Base-by-base conservation (phyloP, 2,888 invertebrate genomes). In the Cheilosia soror region DNA sequence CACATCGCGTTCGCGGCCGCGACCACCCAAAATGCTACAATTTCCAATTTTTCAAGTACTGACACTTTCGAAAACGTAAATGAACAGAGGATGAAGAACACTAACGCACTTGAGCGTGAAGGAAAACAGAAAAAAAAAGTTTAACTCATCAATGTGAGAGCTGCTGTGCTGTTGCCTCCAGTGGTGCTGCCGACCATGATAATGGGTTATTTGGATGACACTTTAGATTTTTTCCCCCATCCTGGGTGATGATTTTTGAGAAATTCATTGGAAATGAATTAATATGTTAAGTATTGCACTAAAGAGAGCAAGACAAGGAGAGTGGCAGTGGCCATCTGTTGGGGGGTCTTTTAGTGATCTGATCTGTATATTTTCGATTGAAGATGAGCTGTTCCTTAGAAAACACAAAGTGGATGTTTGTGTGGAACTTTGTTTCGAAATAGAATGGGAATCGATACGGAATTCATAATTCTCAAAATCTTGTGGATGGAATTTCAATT, bases 1-100 rank as follows among this genome's bases (percentile, higher is more conserved):
- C 72, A 81, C 62, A 83, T 77, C 63, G 71, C 69, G n/a, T 13
- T 2, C 13, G 6, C 33, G 66, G 2, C 42, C 13, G 42, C 81
- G 85, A 81, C 85, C 85, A 85, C 85, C 85, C 85, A 85, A 81
- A 85, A 85, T 72, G 85, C 72, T 85, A 85, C 85, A 85, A 81
- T 85, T 85, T 85, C 72, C 71, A 81, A 72, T 68, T 81, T 55
- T 60, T 81, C 37, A 72, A 81, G 81, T 72, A 66, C 63, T 71
- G 80, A 75, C 71, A 72, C 63, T 81, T 81, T 85, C 33, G 13
- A 71, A 75, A 69, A 63, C n/a, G 40, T 20, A 44, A 42, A 37
- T 15, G 13, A 57, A 27, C n/a, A 15, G 31, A 47, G 20, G 31
- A 62, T 5, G 25, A 37, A 20, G n/a, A 27, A 66, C 25, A 9